Percentiles rank a stretch among this genome's conserved stretches.
Conservation (phyloP, 37 sponge, comb jelly and placozoan species). For the Haliclona indistincta region DNA sequence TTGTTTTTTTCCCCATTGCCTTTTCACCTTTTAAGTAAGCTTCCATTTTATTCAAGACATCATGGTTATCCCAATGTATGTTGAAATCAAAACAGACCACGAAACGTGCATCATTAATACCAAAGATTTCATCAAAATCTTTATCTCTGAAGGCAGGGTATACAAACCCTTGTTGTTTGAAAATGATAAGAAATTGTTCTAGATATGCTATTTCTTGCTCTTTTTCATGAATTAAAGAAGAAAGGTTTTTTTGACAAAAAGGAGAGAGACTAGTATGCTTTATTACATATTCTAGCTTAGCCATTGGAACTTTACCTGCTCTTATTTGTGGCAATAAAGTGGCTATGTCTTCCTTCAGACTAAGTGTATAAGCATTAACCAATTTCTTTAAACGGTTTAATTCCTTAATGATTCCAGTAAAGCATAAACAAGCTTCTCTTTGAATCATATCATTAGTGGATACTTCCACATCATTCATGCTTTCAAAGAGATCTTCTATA, state of each 20-base stretch:
- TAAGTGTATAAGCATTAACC: background rate
- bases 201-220: constrained; percentile 36
- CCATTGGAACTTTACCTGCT: constrained; percentile 8
- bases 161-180: too few relatives aligned
- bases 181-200: too few relatives aligned
- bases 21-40: too few relatives aligned
- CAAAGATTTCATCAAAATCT: too few relatives aligned
- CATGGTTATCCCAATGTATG: too few relatives aligned
- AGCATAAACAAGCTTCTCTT: background rate
- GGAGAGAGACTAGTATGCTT: background rate
- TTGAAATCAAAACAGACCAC: too few relatives aligned
- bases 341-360: constrained; percentile 11
- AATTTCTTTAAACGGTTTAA: background rate
- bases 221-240: constrained; percentile 12
- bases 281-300: constrained; percentile 21
- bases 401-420: constrained; percentile 1
- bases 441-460: constrained; percentile 10
- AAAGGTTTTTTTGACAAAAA: background rate
- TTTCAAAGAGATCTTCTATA: constrained; percentile 20
- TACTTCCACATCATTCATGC: background rate
- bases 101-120: too few relatives aligned
- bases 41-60: too few relatives aligned
- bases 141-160: too few relatives aligned
- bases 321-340: constrained; percentile 14
- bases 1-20: too few relatives aligned